Evolutionary conservation across 2,113 vertebrate genomes (phyloP), one percentile per base, ranked within the genome.

Genomic region (Thryonomys swinderianus): DNA sequence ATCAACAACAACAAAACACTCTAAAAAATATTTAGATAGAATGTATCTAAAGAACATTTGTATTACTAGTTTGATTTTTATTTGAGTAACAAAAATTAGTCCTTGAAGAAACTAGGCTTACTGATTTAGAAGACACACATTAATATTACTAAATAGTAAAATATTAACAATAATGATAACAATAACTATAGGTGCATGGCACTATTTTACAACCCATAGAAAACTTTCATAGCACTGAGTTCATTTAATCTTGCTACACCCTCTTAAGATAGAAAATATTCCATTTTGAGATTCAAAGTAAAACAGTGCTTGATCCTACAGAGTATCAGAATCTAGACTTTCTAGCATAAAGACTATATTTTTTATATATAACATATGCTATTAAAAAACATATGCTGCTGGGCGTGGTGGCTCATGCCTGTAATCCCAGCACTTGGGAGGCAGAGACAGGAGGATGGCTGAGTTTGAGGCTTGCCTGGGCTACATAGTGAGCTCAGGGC

Each of bases 51-150:
- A 89, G 61, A 93, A 53, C 21, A 96, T 66, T 87, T 76, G 90
- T 83, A 91, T 78, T 83, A 76, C n/a, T 93, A 14, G 66, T 14
- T 37, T 76, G 7, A 78, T 96, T 93, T 90, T 40, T 53, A 95
- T 82, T 88, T 83, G 42, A 88, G 27, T 86, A 64, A 89, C 67
- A 89, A 95, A 92, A 90, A 95, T 59, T 71, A 95, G 48, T 86
- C 45, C 40, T 18, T 61, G 42, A 81, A 69, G 48, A 93, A 91
- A 90, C 14, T 40, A 3, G 57, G 20, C 30, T 74, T 96, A 21
- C 21, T 67, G 78, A 88, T n/a, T 90, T 87, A 87, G 83, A 91
- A 88, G 82, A 85, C 79, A 96, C 2, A 87, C 8, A 90, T 25
- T 59, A 76, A 61, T 85, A 64, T 79, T 74, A 94, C 51, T 74